A percentile compares a stretch with the other conserved stretches of the same genome.
phyloP scores from a whole-genome alignment of 92 coral and sea anemone species.

The Siderastrea radians region DNA sequence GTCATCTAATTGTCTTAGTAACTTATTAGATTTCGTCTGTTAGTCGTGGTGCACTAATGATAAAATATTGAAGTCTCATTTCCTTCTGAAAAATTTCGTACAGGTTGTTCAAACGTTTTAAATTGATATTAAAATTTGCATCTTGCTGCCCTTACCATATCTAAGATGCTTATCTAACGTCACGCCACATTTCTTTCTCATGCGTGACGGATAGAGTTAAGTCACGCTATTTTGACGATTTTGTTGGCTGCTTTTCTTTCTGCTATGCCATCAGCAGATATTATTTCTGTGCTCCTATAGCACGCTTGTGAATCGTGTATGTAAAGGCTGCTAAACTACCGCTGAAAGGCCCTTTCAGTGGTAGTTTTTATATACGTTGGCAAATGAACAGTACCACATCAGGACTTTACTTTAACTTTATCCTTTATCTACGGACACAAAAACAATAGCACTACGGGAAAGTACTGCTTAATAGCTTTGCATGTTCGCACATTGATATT shows the following conservation, averaged over 20 bases:
- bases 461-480: neutral
- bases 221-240: neutral
- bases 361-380: too few species aligned
- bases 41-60: neutral
- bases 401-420: too few species aligned
- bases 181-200: slow-evolving; percentile 4
- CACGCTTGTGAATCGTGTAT: too few species aligned
- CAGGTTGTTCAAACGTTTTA: neutral
- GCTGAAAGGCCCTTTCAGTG: too few species aligned
- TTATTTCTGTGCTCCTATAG: neutral
- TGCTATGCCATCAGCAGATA: neutral
- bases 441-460: neutral
- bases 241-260: neutral
- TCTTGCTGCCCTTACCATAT: neutral
- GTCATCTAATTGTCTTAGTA: neutral
- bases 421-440: too few species aligned
- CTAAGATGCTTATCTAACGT: neutral
- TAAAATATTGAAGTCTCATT: neutral
- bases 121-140: neutral
- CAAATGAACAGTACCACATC: too few species aligned
- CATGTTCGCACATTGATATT: neutral
- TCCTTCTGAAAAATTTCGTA: neutral
- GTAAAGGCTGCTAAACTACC: neutral
- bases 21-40: neutral
- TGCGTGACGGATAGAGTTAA: neutral